Percentiles rank a stretch among this genome's conserved stretches.
Conservation (phyloP, 1,140 invertebrate genomes). For the Argopecten irradians region DNA sequence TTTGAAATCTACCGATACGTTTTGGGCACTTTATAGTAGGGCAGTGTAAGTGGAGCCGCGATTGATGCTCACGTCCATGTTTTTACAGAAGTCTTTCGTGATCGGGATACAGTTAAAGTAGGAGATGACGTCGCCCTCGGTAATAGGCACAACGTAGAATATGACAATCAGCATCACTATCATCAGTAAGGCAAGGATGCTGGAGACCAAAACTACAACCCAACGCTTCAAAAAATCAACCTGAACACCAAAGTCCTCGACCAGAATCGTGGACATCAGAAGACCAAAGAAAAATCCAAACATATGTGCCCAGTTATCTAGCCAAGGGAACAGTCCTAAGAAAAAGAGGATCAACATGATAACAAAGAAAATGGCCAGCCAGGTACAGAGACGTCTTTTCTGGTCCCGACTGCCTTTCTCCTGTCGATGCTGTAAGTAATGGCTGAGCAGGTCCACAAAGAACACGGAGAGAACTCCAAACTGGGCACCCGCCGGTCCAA, state of each 20-base stretch:
- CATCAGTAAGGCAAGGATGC: constrained; percentile 84
- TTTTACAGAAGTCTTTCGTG: constrained; percentile 92
- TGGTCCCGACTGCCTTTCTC: constrained; percentile 81
- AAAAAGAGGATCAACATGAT: constrained; percentile 88
- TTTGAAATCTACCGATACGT: not conserved
- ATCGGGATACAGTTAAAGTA: constrained; percentile 95
- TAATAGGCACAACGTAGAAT: constrained; percentile 92
- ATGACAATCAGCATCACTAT: constrained; percentile 87
- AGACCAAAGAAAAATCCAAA: constrained; percentile 94
- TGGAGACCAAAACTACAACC: constrained; percentile 87
- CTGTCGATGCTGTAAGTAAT: constrained; percentile 81
- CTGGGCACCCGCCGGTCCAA: constrained; percentile 94
- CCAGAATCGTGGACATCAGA: constrained; percentile 90
- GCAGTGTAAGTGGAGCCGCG: constrained; percentile 61
- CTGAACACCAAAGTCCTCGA: constrained; percentile 92
- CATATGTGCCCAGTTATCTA: constrained; percentile 97
- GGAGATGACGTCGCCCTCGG: constrained; percentile 90
- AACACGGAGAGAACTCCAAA: constrained; percentile 94
- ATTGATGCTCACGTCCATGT: constrained; percentile 85
- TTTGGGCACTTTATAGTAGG: not conserved
- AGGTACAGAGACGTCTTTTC: constrained; percentile 86
- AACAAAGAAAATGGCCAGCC: constrained; percentile 79
- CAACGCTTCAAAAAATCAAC: constrained; percentile 87
- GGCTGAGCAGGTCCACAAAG: constrained; percentile 90
- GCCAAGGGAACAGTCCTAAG: constrained; percentile 93